Percentiles rank a stretch among this genome's conserved stretches.
These are phyloP conservation scores for Pseudeuparius sepicola DNA, from an alignment of 2,888 invertebrate species.

Conservation along the genomic window DNA sequence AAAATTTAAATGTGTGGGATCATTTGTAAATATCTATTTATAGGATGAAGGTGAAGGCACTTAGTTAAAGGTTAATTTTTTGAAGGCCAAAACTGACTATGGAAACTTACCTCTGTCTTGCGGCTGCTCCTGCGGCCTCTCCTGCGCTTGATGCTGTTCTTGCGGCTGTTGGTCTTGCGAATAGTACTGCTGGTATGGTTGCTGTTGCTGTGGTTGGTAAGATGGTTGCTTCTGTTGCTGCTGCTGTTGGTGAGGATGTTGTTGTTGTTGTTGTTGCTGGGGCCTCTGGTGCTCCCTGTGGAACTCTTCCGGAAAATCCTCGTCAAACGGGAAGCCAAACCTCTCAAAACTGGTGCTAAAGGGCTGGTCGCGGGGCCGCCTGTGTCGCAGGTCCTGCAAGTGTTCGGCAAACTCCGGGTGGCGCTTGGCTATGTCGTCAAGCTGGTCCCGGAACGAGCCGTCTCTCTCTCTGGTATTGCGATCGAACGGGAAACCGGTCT, in stretches of 20 bases:
- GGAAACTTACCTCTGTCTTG: too few species aligned
- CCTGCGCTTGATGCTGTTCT: too few species aligned
- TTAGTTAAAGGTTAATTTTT: too few species aligned
- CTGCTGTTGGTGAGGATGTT: too few species aligned
- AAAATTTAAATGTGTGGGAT: too few species aligned
- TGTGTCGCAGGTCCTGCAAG: constrained; percentile 36
- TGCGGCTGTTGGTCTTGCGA: too few species aligned
- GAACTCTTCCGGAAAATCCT: constrained; percentile 23
- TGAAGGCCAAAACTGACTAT: too few species aligned
- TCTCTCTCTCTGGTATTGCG: constrained; percentile 38
- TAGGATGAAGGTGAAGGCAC: too few species aligned
- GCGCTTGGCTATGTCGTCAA: constrained; percentile 60
- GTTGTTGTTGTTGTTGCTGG: constrained; percentile 4
- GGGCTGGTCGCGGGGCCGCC: constrained; percentile 30
- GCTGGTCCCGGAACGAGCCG: constrained; percentile 44
- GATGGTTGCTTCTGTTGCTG: constrained; percentile 7
- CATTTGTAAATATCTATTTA: too few species aligned
- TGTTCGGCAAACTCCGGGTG: constrained; percentile 69
- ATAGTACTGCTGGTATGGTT: too few species aligned
- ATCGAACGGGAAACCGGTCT: constrained; percentile 62
- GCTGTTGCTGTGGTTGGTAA: constrained; percentile 6
- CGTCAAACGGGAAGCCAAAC: constrained; percentile 33
- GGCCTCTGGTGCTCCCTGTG: not conserved
- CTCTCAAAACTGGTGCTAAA: constrained; percentile 36
- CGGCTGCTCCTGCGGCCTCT: too few species aligned